These are phyloP conservation scores for Drosophila cardini DNA, from an alignment of 1,140 invertebrate genomes.

Conservation along the genomic window DNA sequence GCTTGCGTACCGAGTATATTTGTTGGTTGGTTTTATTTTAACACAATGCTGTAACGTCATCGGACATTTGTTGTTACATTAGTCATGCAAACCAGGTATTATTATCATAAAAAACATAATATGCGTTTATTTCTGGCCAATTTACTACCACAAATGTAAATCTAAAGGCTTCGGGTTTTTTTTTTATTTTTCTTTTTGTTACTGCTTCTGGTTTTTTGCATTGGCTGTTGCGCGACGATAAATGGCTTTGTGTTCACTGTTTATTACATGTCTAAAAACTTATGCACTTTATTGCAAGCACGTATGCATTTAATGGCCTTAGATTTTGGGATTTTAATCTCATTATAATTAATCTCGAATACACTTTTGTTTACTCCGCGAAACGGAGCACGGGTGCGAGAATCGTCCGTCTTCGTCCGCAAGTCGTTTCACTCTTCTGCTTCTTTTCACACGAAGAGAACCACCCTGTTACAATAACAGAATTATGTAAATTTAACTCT, in stretches of 20 bases:
- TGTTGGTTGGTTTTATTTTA: constrained; percentile 47
- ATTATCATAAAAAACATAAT: constrained; percentile 43
- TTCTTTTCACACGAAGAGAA: constrained; percentile 20
- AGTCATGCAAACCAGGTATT: constrained; percentile 68
- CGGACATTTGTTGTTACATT: constrained; percentile 53
- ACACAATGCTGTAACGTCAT: constrained; percentile 35
- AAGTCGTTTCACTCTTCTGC: constrained; percentile 35
- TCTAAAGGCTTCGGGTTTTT: constrained; percentile 43
- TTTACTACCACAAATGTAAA: constrained; percentile 21
- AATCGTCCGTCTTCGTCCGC: constrained; percentile 41
- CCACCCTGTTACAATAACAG: constrained; percentile 43
- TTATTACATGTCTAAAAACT: constrained; percentile 25
- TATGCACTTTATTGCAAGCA: constrained; percentile 36
- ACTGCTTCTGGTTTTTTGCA: constrained; percentile 25
- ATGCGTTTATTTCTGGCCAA: constrained; percentile 44
- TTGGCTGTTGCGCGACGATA: constrained; percentile 31
- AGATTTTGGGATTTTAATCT: constrained; percentile 49
- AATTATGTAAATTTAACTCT: constrained; percentile 5
- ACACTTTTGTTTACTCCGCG: constrained; percentile 57
- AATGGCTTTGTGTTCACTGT: constrained; percentile 1
- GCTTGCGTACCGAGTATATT: constrained; percentile 40
- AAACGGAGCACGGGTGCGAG: constrained; percentile 32
- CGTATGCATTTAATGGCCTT: constrained; percentile 19
- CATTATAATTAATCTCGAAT: constrained; percentile 51
- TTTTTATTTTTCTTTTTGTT: constrained; percentile 23